Evolutionary conservation across 1,140 invertebrate species (phyloP), one percentile per base, ranked within the genome.

Genomic region (Pogonognathellus flavescens): DNA sequence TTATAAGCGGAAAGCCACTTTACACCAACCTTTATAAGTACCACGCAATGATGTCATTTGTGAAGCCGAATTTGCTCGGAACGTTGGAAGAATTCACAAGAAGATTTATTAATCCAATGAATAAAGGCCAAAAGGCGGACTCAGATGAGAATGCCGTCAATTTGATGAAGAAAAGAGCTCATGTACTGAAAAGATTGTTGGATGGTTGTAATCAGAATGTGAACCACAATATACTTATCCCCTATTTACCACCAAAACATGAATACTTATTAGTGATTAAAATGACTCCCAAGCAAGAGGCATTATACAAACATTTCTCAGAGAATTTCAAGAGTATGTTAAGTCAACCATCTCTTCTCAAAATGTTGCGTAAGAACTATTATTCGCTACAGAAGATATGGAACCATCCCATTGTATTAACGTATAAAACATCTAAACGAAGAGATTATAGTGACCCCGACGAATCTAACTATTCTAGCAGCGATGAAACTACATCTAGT

Each of bases 11-110:
- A 84, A 99, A 97, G 0, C 98, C 98, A 2, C 91, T 99, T 31
- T 97, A 99, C 91, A 99, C 99, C 90, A 99, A 99, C 92, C 93
- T 99, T 14, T 93, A 93, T 89, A 97, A 99, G 93, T 99, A 99
- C 92, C 97, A 98, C 91, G 97, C 96, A 90, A 99, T 99, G 97
- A 95, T 98, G 20, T 94, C 96, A 88, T 98, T 99, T 92, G 97
- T 99, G 7, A 99, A 98, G 90, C 97, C 97, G 0, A 97, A 95
- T 91, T 92, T 99, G 4, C 91, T 99, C 10, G 97, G 97, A 88
- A 97, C 96, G 0, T 94, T 94, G 87, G 96, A 95, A 89, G 97
- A 99, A 91, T 99, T 97, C 90, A 92, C 93, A 85, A 98, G 98
- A 89, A 93, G 96, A 41, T 98, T 98, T 90, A 95, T 95, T 5